Base-by-base conservation (phyloP, 2,797 vertebrate species). In the Acipenser oxyrinchus region DNA sequence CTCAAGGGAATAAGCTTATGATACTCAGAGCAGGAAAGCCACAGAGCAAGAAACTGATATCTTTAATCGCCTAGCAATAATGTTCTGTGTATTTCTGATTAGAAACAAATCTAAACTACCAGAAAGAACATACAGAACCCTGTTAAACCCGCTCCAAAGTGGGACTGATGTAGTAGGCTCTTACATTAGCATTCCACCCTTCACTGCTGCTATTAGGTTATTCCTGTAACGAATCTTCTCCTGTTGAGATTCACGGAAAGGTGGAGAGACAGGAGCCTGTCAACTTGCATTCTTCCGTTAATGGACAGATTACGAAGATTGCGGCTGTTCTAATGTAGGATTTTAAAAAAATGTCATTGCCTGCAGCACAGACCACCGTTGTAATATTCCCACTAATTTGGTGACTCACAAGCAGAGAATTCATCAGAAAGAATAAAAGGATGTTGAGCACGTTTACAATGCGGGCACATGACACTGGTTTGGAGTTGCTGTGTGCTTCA, bases 11-110 rank as follows among this genome's bases (percentile, higher is more conserved):
- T 11, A 58, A 57, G 8, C 23, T 15, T 13, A 62, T 62, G 51
- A 64, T 60, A 66, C 18, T 59, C 48, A 55, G 51, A 70, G 48
- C n/a, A 50, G 13, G 18, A 63, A 70, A 63, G 50, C 57, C 52
- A 63, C 9, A 62, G 60, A 53, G 65, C 10, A 60, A 66, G 37
- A 8, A 37, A 7, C 58, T 10, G 9, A 67, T 51, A 63, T 37
- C 60, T 53, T 50, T 53, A 53, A 55, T 49, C 12, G 37, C 51
- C 49, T n/a, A 60, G 48, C 15, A 70, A 12, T 52, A 12, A 55
- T 57, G 10, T 51, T 12, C 52, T 6, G n/a, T 5, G 52, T 51
- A 68, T 10, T 67, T 51, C n/a, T 51, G 6, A 48, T 70, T 57
- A 13, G 51, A 37, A 66, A 61, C n/a, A 18, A n/a, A 57, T 55